A percentile compares a stretch with the other conserved stretches of the same genome.
Conservation (phyloP, 2,888 invertebrate species). For the Drosophila nr. medialis region DNA sequence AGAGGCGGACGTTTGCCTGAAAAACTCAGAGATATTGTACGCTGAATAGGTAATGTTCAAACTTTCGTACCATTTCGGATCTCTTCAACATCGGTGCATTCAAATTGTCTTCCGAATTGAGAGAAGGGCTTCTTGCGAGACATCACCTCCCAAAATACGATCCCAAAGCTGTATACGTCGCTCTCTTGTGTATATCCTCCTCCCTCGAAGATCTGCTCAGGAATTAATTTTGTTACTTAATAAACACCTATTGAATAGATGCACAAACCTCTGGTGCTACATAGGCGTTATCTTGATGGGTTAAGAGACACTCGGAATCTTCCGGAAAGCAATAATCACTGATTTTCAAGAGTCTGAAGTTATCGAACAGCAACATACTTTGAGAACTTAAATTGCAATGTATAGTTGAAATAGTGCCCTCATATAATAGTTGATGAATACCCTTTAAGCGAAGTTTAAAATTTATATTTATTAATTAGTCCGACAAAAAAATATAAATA, state of each 20-base stretch:
- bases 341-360: slow-evolving; percentile 1
- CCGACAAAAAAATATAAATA: not conserved
- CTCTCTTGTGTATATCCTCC: not conserved
- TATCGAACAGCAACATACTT: slow-evolving; percentile 7
- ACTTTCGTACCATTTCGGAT: not conserved
- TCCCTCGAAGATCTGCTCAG: not conserved
- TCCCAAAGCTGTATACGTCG: slow-evolving; percentile 9
- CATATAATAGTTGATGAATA: not conserved
- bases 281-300: not conserved
- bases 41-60: not conserved
- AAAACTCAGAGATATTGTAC: not conserved
- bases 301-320: not conserved
- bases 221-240: not conserved
- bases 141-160: slow-evolving; percentile 8
- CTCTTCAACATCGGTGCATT: not conserved
- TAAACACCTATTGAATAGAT: no score
- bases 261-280: slow-evolving; percentile 6
- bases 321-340: not conserved
- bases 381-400: not conserved
- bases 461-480: not conserved
- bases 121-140: not conserved
- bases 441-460: not conserved
- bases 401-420: not conserved
- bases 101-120: no score
- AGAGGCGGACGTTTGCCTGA: not conserved